Base-by-base conservation (phyloP, 2,888 invertebrate species). In the Eilema griseolum region DNA sequence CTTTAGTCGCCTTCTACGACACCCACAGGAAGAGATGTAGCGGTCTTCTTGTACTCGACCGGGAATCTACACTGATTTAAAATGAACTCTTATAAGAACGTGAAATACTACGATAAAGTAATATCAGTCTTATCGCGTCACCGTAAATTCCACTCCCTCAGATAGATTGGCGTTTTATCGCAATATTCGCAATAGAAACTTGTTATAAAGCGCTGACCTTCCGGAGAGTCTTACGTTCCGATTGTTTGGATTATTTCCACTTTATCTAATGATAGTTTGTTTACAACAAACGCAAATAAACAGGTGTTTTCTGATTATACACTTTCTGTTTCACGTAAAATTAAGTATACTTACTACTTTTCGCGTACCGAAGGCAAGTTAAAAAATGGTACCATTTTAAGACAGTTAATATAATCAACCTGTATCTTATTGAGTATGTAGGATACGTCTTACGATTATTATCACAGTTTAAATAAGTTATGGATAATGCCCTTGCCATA, bases 61-160 rank as follows among this genome's bases (percentile, higher is more conserved):
- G n/a, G n/a, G 5, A 28, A 28, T 5, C 5, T 5, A 5, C 31
- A 37, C 61, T 24, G 37, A 24, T 16, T 52, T n/a, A 10, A 52
- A n/a, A 52, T 62, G 14, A 62, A 24, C 16, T 37, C 37, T 37
- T 16, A 37, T 61, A 37, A 61, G 37, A 14, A 16, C 16, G 23
- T 16, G 37, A 37, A 23, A 7, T 5, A 37, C 7, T 37, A 37
- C 61, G 61, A 62, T 37, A 37, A 62, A 62, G 23, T 23, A 7
- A 23, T 37, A 37, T 62, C 61, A 20, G 10, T 2, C 33, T 61
- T 37, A 37, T 37, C 37, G 37, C 23, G 16, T 62, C 23, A 10
- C 61, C 16, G 61, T 37, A 62, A 62, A 62, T 61, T 61, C 23
- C 23, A 61, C 37, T 62, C 24, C 37, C 14, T 37, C 37, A 8